phyloP scores from a whole-genome alignment of 1,140 invertebrate genomes.

The Aphidius ervi region DNA sequence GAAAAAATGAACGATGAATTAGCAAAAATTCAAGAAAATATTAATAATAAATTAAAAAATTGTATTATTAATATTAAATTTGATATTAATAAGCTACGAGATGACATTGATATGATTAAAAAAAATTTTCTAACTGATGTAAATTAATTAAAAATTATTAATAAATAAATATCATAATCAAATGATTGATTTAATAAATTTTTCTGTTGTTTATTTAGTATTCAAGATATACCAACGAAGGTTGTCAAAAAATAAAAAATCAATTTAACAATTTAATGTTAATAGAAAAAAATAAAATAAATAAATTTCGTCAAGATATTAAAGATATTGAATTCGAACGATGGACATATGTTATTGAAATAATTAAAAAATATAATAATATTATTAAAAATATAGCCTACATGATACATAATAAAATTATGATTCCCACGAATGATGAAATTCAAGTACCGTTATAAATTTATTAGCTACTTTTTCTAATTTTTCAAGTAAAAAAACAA shows the following conservation, averaged over 20 bases:
- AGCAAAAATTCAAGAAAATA: neutral
- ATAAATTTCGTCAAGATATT: conserved; percentile 1
- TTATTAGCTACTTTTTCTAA: too few species aligned
- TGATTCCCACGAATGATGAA: conserved; percentile 2
- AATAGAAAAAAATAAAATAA: neutral
- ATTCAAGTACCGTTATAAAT: neutral
- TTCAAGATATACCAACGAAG: neutral
- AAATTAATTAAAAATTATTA: neutral
- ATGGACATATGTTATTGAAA: neutral
- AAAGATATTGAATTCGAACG: conserved; percentile 2
- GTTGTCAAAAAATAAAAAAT: neutral
- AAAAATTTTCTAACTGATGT: conserved; percentile 3
- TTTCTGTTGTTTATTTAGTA: neutral
- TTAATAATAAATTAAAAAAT: neutral
- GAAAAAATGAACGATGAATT: neutral
- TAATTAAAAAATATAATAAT: conserved; percentile 2
- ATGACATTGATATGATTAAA: neutral
- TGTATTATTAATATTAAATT: neutral
- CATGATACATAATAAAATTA: neutral
- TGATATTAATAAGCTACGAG: neutral
- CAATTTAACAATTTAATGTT: neutral
- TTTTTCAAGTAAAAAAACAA: neutral
- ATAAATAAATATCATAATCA: too few species aligned
- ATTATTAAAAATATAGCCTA: conserved; percentile 4
- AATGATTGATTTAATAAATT: too few species aligned